Percentiles rank a stretch among this genome's conserved stretches.
phyloP scores from a whole-genome alignment of 2,797 vertebrate species.

The Brotula barbata region DNA sequence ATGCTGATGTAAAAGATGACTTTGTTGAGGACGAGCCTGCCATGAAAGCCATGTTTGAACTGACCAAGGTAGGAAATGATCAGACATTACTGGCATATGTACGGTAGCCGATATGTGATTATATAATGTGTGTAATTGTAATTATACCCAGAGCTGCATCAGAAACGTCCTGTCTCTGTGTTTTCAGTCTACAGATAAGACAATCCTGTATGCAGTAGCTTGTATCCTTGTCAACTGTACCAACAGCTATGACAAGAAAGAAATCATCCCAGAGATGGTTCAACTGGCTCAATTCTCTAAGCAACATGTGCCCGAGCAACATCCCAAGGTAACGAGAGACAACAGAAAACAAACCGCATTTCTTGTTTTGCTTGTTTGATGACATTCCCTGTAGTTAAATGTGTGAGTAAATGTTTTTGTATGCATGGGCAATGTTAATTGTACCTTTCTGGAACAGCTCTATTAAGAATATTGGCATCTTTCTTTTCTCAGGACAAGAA shows the following conservation, averaged over 20 bases:
- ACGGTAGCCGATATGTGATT: too few relatives aligned
- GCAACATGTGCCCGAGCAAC: constrained; percentile 95
- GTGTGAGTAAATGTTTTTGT: too few relatives aligned
- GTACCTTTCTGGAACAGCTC: too few relatives aligned
- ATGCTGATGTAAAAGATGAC: constrained; percentile 98
- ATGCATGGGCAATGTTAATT: too few relatives aligned
- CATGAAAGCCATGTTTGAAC: constrained; percentile 96
- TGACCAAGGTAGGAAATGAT: constrained; percentile 84
- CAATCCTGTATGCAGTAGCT: constrained; percentile 92
- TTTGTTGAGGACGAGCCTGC: constrained; percentile 93
- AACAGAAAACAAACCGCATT: not conserved
- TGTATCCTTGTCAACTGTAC: constrained; percentile 93
- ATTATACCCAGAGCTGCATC: not conserved
- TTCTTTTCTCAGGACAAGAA: constrained; percentile 88
- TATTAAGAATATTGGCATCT: not conserved
- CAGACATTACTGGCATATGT: too few relatives aligned
- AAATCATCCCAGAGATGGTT: constrained; percentile 92
- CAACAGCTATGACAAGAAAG: constrained; percentile 96
- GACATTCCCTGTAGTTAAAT: too few relatives aligned
- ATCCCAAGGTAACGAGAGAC: constrained; percentile 86
- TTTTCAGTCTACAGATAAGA: constrained; percentile 90
- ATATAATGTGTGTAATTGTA: too few relatives aligned
- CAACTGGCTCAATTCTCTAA: constrained; percentile 98
- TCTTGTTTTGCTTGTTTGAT: too few relatives aligned
- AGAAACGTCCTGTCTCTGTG: constrained; percentile 28